Conservation (phyloP, 2,888 invertebrate genomes). For the Apodemia duryi region DNA sequence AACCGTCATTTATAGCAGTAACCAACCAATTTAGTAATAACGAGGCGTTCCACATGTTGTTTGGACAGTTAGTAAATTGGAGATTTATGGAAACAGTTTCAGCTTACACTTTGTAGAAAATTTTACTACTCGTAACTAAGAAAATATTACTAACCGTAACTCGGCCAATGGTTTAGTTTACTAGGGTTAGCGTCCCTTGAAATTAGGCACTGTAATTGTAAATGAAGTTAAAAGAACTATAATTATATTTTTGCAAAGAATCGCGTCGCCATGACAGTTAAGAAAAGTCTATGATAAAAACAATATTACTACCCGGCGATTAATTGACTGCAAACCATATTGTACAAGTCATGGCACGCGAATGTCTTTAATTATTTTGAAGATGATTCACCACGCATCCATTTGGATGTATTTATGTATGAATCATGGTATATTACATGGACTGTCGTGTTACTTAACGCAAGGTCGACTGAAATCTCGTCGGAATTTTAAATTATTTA, state of each 20-base stretch:
- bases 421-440: conserved; percentile 7
- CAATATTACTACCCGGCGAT: not conserved
- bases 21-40: no score
- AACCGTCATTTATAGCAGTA: no score
- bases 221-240: no score
- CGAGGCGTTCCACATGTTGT: no score
- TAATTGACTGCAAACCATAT: not conserved
- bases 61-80: no score
- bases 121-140: no score
- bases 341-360: conserved; percentile 3
- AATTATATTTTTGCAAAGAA: not conserved
- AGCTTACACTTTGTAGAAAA: no score
- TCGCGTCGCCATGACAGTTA: not conserved
- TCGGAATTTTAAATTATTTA: conserved; percentile 10
- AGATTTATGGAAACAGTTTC: no score
- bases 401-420: not conserved
- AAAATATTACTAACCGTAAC: no score
- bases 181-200: no score
- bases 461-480: conserved; percentile 8
- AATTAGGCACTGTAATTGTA: no score
- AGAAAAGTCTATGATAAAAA: not conserved
- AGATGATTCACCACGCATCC: not conserved
- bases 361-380: conserved; percentile 11
- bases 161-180: no score
- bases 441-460: conserved; percentile 3